Percentiles rank a stretch among this genome's conserved stretches.
Conservation (phyloP, 2,888 invertebrate genomes). For the Lasioglossum vierecki region DNA sequence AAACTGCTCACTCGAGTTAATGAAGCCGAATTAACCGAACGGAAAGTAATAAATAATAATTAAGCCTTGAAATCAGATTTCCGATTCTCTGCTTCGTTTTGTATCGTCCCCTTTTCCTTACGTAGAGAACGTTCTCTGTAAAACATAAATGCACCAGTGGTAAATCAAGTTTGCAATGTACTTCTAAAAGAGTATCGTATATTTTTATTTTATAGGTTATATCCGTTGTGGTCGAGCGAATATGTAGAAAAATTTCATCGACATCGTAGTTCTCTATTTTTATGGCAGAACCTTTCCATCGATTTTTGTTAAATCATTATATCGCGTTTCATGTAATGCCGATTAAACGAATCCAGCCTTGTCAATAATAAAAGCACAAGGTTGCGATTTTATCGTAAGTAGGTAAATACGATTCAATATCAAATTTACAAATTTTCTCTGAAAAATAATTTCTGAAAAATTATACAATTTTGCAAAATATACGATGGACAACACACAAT, state of each 20-base stretch:
- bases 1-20: conserved; percentile 11
- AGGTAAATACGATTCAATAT: not conserved
- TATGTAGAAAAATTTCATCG: not conserved
- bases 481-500: not conserved
- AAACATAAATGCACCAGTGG: not conserved
- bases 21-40: conserved; percentile 1
- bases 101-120: not conserved
- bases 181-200: not conserved
- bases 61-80: not conserved
- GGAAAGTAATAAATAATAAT: not conserved
- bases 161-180: not conserved
- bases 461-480: too few relatives aligned
- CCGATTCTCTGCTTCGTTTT: not conserved
- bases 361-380: not conserved
- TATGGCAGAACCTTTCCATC: not conserved
- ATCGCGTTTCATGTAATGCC: not conserved
- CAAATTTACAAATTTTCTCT: too few relatives aligned
- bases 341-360: not conserved
- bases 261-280: not conserved
- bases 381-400: too few relatives aligned
- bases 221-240: not conserved
- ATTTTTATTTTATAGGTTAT: not conserved
- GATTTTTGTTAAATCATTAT: not conserved
- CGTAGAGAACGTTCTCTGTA: not conserved
- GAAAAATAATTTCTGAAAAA: too few relatives aligned